A percentile compares a stretch with the other conserved stretches of the same genome.
phyloP scores from a whole-genome alignment of 2,888 invertebrate genomes.

The Andrena chrysosceles region DNA sequence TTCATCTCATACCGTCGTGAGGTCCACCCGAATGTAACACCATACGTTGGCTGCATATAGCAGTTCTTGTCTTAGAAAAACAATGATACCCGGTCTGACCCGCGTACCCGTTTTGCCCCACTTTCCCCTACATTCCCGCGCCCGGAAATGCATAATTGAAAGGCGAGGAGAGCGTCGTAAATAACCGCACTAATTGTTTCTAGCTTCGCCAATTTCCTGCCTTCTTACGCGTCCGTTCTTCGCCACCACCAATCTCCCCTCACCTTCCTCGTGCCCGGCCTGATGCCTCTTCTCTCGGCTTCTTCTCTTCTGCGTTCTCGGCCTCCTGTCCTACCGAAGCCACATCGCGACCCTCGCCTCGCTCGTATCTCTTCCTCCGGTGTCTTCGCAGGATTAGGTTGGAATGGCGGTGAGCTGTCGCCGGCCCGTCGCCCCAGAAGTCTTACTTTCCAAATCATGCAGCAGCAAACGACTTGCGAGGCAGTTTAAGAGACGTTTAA shows the following conservation, averaged over 20 bases:
- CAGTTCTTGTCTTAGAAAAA: no score
- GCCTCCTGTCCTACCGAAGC: background rate
- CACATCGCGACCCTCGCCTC: slow-evolving; percentile 9
- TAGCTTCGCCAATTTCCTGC: slow-evolving; percentile 80
- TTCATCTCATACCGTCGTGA: no score
- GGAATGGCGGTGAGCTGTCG: background rate
- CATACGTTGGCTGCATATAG: no score
- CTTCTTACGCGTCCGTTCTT: slow-evolving; percentile 43
- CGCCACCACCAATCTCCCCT: background rate
- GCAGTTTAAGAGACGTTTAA: no score
- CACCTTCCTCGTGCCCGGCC: slow-evolving; percentile 12
- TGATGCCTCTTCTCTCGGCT: slow-evolving; percentile 31
- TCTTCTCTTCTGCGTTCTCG: background rate
- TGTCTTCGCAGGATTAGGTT: slow-evolving; percentile 18
- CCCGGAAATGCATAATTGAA: slow-evolving; percentile 81
- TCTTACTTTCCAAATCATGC: background rate
- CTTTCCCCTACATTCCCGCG: slow-evolving; percentile 79
- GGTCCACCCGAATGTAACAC: no score
- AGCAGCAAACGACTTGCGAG: no score
- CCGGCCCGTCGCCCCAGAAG: background rate
- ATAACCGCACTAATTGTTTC: slow-evolving; percentile 81
- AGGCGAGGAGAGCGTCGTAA: slow-evolving; percentile 78
- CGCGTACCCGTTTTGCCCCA: no score
- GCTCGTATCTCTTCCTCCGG: slow-evolving; percentile 15
- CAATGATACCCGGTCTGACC: no score